These are phyloP conservation scores for Brachyrhaphis roseni DNA, from an alignment of 2,797 vertebrate species.

Conservation along the genomic window DNA sequence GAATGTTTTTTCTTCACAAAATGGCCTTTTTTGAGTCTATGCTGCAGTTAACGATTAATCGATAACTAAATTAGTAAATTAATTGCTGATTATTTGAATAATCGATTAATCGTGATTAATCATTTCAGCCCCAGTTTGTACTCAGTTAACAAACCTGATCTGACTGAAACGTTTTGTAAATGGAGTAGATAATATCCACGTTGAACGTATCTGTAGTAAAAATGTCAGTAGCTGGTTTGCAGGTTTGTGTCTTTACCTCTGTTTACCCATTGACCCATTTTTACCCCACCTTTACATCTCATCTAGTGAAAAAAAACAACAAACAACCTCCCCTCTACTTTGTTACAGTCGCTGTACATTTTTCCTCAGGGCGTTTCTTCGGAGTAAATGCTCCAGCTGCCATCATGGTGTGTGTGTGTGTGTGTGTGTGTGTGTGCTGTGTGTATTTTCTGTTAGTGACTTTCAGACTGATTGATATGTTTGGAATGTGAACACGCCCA, in stretches of 20 bases:
- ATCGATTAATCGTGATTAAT: too few species aligned
- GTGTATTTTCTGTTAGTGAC: slow-evolving; percentile 17
- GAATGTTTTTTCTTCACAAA: too few species aligned
- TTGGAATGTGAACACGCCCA: slow-evolving; percentile 81
- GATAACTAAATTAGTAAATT: too few species aligned
- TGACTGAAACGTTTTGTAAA: slow-evolving; percentile 43
- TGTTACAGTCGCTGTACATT: slow-evolving; percentile 47
- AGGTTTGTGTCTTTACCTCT: neutral
- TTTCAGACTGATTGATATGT: slow-evolving; percentile 46
- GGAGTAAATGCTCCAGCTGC: slow-evolving; percentile 45
- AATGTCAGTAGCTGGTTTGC: accelerated
- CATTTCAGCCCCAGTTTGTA: neutral
- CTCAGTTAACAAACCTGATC: slow-evolving; percentile 53
- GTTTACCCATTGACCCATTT: neutral
- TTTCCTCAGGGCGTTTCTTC: slow-evolving; percentile 64
- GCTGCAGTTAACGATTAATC: too few species aligned
- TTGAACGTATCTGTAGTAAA: neutral
- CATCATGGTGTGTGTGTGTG: neutral
- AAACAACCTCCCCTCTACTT: neutral
- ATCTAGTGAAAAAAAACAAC: neutral
- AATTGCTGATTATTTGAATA: too few species aligned
- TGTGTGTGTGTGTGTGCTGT: neutral
- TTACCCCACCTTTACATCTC: neutral
- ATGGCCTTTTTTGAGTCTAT: too few species aligned
- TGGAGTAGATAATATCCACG: slow-evolving; percentile 3